Percentiles rank a stretch among this genome's conserved stretches.
Conservation (phyloP, 2,888 invertebrate species). For the Drosophila pseudotalamancana region DNA sequence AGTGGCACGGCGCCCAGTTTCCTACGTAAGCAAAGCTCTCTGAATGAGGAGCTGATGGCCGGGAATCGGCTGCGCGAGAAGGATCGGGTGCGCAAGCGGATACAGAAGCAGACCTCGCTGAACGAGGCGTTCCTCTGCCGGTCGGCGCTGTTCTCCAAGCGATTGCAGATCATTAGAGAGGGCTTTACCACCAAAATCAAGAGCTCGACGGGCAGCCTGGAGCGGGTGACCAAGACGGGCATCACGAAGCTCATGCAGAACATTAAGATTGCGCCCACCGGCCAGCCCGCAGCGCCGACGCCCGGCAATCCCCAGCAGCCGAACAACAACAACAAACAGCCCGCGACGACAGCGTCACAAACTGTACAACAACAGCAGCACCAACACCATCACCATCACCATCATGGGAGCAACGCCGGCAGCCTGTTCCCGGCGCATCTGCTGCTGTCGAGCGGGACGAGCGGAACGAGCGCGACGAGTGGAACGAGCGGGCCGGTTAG, state of each 20-base stretch:
- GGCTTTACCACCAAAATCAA: slow-evolving; percentile 93
- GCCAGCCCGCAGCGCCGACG: background rate
- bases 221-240: slow-evolving; percentile 92
- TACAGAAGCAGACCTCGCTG: slow-evolving; percentile 94
- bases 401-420: slow-evolving; percentile 33
- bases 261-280: slow-evolving; percentile 86
- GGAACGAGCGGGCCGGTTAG: slow-evolving; percentile 71
- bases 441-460: slow-evolving; percentile 50
- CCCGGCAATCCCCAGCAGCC: slow-evolving; percentile 21
- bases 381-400: slow-evolving; percentile 59
- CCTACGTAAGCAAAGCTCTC: slow-evolving; percentile 90
- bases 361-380: slow-evolving; percentile 9
- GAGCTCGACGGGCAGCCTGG: slow-evolving; percentile 92
- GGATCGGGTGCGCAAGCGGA: slow-evolving; percentile 91
- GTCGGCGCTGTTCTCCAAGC: slow-evolving; percentile 83
- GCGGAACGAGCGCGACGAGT: too few species aligned
- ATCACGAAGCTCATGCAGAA: slow-evolving; percentile 94
- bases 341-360: background rate
- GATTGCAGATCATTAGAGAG: slow-evolving; percentile 84
- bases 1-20: slow-evolving; percentile 81
- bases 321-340: slow-evolving; percentile 44
- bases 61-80: slow-evolving; percentile 93
- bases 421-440: slow-evolving; percentile 47
- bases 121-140: slow-evolving; percentile 93
- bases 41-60: slow-evolving; percentile 95